Evolutionary conservation across 2,797 vertebrate species (phyloP).

Genomic region (Coregonus sp.): DNA sequence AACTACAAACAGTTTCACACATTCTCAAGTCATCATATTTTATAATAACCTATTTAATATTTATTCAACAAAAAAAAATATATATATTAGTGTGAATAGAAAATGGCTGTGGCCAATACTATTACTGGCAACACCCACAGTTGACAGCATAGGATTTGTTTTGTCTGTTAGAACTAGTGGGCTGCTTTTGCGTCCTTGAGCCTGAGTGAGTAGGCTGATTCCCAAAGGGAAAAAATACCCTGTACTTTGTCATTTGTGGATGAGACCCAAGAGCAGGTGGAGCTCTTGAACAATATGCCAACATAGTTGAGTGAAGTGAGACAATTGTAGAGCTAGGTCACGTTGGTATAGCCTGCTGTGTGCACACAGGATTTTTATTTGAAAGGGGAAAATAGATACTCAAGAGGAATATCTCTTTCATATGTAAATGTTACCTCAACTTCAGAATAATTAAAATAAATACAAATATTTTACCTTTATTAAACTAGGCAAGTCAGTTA

Average conservation of each 20-base stretch:
- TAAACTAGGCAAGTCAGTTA: no score
- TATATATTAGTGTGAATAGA: not conserved
- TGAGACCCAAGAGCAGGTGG: not conserved
- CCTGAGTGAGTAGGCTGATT: not conserved
- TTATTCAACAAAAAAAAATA: not conserved
- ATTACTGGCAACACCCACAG: not conserved
- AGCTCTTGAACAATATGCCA: not conserved
- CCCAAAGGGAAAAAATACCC: not conserved
- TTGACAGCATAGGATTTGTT: not conserved
- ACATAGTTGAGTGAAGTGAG: not conserved
- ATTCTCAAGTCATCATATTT: not conserved
- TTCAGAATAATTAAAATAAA: no score
- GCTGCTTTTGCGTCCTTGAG: slow-evolving; percentile 1
- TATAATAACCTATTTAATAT: not conserved
- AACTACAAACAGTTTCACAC: not conserved
- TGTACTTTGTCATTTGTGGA: not conserved
- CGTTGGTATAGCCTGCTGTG: not conserved
- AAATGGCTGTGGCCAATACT: not conserved
- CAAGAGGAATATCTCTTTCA: no score
- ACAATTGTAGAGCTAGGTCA: not conserved
- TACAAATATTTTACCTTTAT: no score
- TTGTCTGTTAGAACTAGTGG: not conserved
- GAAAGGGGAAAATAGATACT: not conserved
- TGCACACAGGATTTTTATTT: not conserved
- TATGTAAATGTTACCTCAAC: no score